phyloP scores from a whole-genome alignment of 1,140 invertebrate genomes.

The Anastatus disparis region DNA sequence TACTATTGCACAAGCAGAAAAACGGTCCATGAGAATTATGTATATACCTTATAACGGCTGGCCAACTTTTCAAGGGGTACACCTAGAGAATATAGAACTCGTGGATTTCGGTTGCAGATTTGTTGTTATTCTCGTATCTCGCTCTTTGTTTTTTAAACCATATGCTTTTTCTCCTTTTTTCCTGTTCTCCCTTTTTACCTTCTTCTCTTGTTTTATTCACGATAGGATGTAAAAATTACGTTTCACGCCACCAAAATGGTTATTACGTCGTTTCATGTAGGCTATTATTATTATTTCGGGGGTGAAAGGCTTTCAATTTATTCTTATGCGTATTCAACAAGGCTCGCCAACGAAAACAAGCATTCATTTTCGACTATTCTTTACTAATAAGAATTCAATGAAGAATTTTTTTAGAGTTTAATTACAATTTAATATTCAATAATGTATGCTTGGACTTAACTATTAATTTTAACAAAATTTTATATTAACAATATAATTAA shows the following conservation, averaged over 20 bases:
- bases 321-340: no score
- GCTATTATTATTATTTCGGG: slow-evolving; percentile 16
- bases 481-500: no score
- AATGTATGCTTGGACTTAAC: no score
- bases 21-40: slow-evolving; percentile 46
- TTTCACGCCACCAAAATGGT: not conserved
- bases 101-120: not conserved
- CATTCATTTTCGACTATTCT: no score
- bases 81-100: not conserved
- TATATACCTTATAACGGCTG: slow-evolving; percentile 45
- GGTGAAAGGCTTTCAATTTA: not conserved
- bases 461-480: no score
- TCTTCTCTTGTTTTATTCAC: not conserved
- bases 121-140: not conserved
- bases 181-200: not conserved
- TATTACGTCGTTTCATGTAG: not conserved
- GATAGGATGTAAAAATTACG: not conserved
- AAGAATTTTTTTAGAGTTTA: no score
- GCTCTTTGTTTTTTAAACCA: not conserved
- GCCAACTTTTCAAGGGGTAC: not conserved
- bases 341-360: no score
- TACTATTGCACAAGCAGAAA: not conserved
- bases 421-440: no score
- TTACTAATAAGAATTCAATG: no score
- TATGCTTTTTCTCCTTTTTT: not conserved